A percentile compares a stretch with the other conserved stretches of the same genome.
These are phyloP conservation scores for Centrocercus urophasianus DNA, from an alignment of 2,113 vertebrate genomes.

Conservation along the genomic window DNA sequence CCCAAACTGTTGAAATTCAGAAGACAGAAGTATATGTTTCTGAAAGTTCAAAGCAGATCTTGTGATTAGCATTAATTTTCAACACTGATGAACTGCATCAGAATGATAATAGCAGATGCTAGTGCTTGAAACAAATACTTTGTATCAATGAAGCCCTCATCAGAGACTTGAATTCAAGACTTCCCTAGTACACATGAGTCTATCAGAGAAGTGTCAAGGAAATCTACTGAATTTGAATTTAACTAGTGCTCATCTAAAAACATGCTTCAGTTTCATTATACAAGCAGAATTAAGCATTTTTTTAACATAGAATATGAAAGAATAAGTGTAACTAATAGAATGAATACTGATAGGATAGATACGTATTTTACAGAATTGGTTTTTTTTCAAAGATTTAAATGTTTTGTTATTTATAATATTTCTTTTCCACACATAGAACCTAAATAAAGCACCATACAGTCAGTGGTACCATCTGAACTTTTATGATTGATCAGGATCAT, in stretches of 20 bases:
- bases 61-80: constrained; percentile 45
- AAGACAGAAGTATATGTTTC: background rate
- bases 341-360: background rate
- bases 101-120: constrained; percentile 19
- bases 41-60: constrained; percentile 49
- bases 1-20: background rate
- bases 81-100: constrained; percentile 9
- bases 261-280: background rate
- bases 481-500: background rate
- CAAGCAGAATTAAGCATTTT: background rate
- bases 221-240: background rate
- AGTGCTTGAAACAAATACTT: constrained; percentile 29
- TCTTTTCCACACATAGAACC: background rate
- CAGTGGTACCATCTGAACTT: background rate
- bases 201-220: background rate
- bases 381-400: background rate
- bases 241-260: background rate
- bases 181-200: constrained; percentile 1
- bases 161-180: constrained; percentile 23
- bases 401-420: accelerated
- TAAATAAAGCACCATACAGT: background rate
- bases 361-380: background rate
- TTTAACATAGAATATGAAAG: background rate
- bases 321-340: background rate
- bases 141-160: constrained; percentile 18